Conservation (phyloP, 1,140 invertebrate genomes). For the Panagrolaimus sp. region DNA sequence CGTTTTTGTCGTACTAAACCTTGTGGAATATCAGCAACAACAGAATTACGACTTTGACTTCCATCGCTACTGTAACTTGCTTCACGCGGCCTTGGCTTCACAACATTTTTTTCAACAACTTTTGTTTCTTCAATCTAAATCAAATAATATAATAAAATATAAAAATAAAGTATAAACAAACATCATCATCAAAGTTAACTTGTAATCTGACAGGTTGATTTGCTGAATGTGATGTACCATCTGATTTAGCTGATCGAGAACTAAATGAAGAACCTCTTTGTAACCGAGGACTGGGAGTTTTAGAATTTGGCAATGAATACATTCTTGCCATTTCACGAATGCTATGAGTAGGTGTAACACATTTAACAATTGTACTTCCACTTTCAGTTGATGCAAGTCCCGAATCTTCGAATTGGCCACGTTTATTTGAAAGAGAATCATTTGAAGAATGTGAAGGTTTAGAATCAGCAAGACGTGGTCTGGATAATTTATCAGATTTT, state of each 20-base stretch:
- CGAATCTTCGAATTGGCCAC: neutral
- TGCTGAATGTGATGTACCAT: neutral
- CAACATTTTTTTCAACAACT: neutral
- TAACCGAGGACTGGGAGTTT: neutral
- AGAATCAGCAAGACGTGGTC: neutral
- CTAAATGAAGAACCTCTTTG: neutral
- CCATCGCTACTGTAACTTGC: neutral
- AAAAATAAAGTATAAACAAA: neutral
- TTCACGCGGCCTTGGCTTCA: neutral
- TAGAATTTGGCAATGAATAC: neutral
- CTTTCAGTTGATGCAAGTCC: neutral
- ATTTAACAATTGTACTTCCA: slow-evolving; percentile 12
- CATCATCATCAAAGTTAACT: slow-evolving; percentile 25
- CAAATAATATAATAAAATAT: neutral
- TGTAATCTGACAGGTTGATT: slow-evolving; percentile 21
- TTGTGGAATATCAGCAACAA: slow-evolving; percentile 27
- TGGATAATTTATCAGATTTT: neutral
- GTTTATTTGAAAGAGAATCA: neutral
- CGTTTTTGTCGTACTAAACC: slow-evolving; percentile 20
- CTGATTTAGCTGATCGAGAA: neutral
- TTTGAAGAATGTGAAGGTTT: neutral
- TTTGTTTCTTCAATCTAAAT: neutral
- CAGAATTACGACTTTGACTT: slow-evolving; percentile 5
- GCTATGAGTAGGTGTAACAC: neutral
- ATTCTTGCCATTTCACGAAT: neutral